These are phyloP conservation scores for Carterocephalus palaemon DNA, from an alignment of 2,888 invertebrate species.

Conservation along the genomic window DNA sequence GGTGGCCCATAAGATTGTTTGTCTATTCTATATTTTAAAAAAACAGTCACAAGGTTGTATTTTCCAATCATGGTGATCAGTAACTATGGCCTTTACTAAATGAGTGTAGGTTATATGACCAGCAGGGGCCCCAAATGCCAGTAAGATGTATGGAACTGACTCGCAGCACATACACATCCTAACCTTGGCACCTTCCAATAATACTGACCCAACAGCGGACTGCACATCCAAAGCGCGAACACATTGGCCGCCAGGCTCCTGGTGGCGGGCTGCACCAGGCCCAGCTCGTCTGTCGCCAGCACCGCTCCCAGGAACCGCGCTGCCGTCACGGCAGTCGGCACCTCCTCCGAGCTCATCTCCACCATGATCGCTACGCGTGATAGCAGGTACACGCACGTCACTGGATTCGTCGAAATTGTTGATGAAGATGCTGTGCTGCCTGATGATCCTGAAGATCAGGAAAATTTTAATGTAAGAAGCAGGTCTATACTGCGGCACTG, in stretches of 20 bases:
- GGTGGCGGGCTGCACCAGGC: conserved; percentile 84
- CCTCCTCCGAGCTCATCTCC: conserved; percentile 82
- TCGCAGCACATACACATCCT: too few relatives aligned
- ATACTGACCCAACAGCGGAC: conserved; percentile 86
- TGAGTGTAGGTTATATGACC: too few relatives aligned
- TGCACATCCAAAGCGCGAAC: conserved; percentile 97
- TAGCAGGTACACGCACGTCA: conserved; percentile 88
- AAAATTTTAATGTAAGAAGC: conserved; percentile 2
- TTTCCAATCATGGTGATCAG: too few relatives aligned
- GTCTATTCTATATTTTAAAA: too few relatives aligned
- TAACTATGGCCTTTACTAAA: too few relatives aligned
- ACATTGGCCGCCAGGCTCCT: conserved; percentile 88
- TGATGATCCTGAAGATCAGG: conserved; percentile 52
- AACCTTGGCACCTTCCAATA: too few relatives aligned
- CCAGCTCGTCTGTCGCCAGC: conserved; percentile 82
- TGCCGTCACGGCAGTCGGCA: conserved; percentile 60
- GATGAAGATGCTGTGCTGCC: conserved; percentile 71
- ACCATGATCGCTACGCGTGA: conserved; percentile 89
- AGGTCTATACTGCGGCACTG: too few relatives aligned
- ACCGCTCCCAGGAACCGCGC: conserved; percentile 62
- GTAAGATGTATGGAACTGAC: too few relatives aligned
- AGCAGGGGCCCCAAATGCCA: too few relatives aligned
- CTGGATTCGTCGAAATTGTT: conserved; percentile 73
- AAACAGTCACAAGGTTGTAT: too few relatives aligned
- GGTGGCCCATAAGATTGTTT: too few relatives aligned